Evolutionary conservation across 2,797 vertebrate genomes (phyloP).

Genomic region (Galagoides demidoff): DNA sequence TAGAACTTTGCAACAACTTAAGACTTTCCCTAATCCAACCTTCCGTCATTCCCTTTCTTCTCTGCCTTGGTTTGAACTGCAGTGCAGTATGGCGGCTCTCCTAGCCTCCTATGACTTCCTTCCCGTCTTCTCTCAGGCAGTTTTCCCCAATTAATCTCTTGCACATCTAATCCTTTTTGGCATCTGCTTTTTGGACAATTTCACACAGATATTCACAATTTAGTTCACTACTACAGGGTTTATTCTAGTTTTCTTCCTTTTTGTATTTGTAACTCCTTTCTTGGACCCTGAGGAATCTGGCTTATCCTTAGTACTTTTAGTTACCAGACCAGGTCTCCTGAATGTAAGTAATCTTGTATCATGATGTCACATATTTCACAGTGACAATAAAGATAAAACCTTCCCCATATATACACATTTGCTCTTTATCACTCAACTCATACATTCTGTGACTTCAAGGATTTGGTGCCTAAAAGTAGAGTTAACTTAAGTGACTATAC

Average conservation of each 20-base stretch:
- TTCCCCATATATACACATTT: background rate
- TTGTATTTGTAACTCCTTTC: background rate
- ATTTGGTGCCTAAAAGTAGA: conserved; percentile 5
- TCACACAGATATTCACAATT: background rate
- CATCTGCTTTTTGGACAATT: background rate
- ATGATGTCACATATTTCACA: background rate
- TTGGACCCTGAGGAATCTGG: background rate
- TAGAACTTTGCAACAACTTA: background rate
- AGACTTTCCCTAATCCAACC: background rate
- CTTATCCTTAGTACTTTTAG: background rate
- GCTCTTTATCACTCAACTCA: background rate
- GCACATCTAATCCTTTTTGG: background rate
- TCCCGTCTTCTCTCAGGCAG: background rate
- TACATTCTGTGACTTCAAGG: background rate
- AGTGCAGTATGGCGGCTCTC: background rate
- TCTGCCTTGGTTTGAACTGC: background rate
- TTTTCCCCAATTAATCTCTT: background rate
- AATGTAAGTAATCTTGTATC: background rate
- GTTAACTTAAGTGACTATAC: conserved; percentile 1
- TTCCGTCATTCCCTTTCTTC: background rate
- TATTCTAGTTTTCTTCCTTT: background rate
- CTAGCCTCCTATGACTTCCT: background rate
- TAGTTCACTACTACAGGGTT: background rate
- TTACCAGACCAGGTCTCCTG: background rate
- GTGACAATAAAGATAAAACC: background rate